Conservation (phyloP, 1,140 invertebrate genomes). For the Bicyclus anynana region DNA sequence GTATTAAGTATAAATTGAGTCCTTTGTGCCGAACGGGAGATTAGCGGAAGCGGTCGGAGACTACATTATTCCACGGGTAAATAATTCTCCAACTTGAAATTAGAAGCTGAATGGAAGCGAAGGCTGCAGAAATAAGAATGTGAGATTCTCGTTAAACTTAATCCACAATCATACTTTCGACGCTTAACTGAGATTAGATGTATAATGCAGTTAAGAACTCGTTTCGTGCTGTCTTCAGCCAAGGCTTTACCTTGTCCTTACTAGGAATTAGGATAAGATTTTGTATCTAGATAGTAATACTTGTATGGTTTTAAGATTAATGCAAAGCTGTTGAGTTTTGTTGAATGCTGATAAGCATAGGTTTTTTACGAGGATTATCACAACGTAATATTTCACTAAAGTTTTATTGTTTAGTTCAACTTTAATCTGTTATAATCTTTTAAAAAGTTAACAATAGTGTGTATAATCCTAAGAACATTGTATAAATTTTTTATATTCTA, state of each 20-base stretch:
- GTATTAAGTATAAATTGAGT: conserved; percentile 57
- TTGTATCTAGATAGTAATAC: conserved; percentile 6
- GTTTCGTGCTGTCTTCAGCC: conserved; percentile 3
- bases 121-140: conserved; percentile 35
- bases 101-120: conserved; percentile 50
- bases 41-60: conserved; percentile 55
- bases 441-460: not conserved
- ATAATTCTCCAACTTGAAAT: conserved; percentile 48
- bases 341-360: not conserved
- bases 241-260: conserved; percentile 9
- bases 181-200: conserved; percentile 46
- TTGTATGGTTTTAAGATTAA: conserved; percentile 15
- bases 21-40: conserved; percentile 54
- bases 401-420: not conserved
- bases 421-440: not conserved
- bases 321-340: conserved; percentile 9
- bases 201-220: conserved; percentile 34
- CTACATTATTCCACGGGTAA: conserved; percentile 41
- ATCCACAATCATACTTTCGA: conserved; percentile 43
- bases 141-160: conserved; percentile 50
- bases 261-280: conserved; percentile 16
- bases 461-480: no score
- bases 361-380: not conserved
- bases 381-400: not conserved
- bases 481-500: no score